Conservation (phyloP, 2,888 invertebrate species). For the Xanthorhoe designata region DNA sequence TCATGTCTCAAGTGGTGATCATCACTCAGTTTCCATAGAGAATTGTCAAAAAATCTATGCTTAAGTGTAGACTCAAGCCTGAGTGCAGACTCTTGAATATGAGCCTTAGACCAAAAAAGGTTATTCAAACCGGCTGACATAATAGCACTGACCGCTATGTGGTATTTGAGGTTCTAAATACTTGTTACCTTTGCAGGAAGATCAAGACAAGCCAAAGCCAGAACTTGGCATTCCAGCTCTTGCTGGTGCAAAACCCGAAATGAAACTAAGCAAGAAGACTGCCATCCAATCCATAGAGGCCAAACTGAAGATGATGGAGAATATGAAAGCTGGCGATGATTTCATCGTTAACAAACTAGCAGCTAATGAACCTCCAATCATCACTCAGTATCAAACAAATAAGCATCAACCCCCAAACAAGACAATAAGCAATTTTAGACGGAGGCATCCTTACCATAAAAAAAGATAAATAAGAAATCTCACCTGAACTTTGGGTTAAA, state of each 20-base stretch:
- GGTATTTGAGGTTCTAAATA: not conserved
- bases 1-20: too few relatives aligned
- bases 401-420: conserved; percentile 72
- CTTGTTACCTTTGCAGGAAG: conserved; percentile 84
- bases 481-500: conserved; percentile 7
- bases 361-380: conserved; percentile 87
- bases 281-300: conserved; percentile 96
- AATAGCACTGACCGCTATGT: not conserved
- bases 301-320: conserved; percentile 93
- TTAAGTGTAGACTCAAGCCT: too few relatives aligned
- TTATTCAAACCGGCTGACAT: too few relatives aligned
- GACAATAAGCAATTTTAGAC: conserved; percentile 67
- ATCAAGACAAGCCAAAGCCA: conserved; percentile 90
- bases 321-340: conserved; percentile 88
- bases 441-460: conserved; percentile 80
- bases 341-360: conserved; percentile 90
- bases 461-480: conserved; percentile 65
- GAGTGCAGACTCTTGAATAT: too few relatives aligned
- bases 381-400: conserved; percentile 88
- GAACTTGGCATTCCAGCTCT: conserved; percentile 92
- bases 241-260: conserved; percentile 87
- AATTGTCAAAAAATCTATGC: too few relatives aligned
- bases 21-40: too few relatives aligned
- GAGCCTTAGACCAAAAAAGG: too few relatives aligned
- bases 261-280: conserved; percentile 90